Base-by-base conservation (phyloP, 2,888 invertebrate genomes). In the Agrilus biguttatus region DNA sequence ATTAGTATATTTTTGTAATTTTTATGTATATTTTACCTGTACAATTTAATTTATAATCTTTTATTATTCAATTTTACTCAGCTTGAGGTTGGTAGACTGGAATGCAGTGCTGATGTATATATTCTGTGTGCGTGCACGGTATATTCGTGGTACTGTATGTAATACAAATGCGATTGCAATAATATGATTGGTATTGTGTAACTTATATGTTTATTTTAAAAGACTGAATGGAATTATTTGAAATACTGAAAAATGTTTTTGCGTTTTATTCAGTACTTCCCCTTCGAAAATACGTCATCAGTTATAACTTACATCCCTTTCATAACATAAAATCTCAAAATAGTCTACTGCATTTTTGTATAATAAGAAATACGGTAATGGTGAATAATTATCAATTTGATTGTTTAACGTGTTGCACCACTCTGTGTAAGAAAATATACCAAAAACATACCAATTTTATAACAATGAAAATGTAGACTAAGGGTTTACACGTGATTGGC, bases 211-310 rank as follows among this genome's bases (percentile, higher is more conserved):
- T 47, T 65, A 65, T 65, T 64, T 65, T 65, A 66, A 64, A 66
- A 66, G 66, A 66, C 66, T 66, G 66, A 66, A 66, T 66, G 66
- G 66, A 66, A 64, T 66, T 64, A 66, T 65, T 61, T 66, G 63
- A 66, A 65, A 65, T 65, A 65, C 63, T 63, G 63, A 64, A 60
- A 59, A 55, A 57, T 28, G 28, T 28, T 28, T 10, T 10, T 28
- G 28, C 28, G 28, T 28, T 28, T 28, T 28, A 28, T 28, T 28
- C 28, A 28, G 10, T 10, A 4, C 28, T 10, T 28, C 23, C 23
- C 23, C 23, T 2, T 2, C 5, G 3, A 6, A 23, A 23, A 10
- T 28, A 28, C 10, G 10, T 28, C 5, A 21, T 21, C 7, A 2
- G 10, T 3, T 28, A 10, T 2, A 28, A 3, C 21, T 21, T 7